Conservation (phyloP, 2,113 vertebrate genomes). For the Motacilla alba region DNA sequence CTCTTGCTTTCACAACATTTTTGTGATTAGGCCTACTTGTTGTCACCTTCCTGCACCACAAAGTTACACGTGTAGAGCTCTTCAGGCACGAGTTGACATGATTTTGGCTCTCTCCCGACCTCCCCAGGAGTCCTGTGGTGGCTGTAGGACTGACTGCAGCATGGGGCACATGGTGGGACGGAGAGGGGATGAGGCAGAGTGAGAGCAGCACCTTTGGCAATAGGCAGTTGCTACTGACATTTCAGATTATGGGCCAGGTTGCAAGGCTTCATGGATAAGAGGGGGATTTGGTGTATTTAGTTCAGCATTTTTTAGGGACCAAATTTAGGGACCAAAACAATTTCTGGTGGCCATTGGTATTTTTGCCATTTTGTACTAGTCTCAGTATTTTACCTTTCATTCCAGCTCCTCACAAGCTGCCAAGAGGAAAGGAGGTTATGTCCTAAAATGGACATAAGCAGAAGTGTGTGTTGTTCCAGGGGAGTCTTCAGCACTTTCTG, state of each 20-base stretch:
- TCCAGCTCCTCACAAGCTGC: neutral
- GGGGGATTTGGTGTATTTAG: neutral
- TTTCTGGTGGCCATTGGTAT: neutral
- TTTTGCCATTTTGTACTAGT: neutral
- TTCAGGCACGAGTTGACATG: neutral
- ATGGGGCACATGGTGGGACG: too few relatives aligned
- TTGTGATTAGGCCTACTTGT: neutral
- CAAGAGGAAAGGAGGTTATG: neutral
- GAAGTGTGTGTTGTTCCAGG: neutral
- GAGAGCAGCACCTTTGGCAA: neutral
- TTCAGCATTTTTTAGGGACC: neutral
- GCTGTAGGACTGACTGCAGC: rapidly evolving
- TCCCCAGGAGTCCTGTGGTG: neutral
- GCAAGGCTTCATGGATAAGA: neutral
- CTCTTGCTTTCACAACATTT: neutral
- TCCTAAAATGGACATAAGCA: constrained; percentile 1
- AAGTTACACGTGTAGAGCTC: neutral
- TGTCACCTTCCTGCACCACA: neutral
- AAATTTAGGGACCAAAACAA: neutral
- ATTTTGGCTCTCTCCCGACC: neutral
- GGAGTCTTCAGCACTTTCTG: neutral
- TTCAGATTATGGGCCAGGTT: neutral
- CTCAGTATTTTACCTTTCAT: neutral
- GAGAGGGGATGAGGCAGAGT: too few relatives aligned
- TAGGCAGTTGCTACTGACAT: neutral